These are phyloP conservation scores for Podiceps cristatus DNA, from an alignment of 2,113 vertebrate species.

Conservation along the genomic window DNA sequence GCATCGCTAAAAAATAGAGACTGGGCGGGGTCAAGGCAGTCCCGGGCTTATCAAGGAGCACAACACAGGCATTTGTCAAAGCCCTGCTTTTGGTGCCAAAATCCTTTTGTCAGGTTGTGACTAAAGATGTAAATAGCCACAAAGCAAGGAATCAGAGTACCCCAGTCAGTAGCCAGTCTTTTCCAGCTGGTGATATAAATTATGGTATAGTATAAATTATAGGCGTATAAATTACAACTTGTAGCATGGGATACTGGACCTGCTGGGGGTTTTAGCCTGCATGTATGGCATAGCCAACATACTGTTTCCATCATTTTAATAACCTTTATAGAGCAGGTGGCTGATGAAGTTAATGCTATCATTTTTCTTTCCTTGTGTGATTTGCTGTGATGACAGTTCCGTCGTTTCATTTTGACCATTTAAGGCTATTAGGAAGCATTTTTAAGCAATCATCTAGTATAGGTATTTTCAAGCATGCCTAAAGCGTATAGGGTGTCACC, in stretches of 20 bases:
- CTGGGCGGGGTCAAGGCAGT: neutral
- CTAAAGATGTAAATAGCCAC: neutral
- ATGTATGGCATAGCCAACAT: neutral
- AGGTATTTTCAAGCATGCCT: slow-evolving; percentile 15
- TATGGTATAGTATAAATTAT: neutral
- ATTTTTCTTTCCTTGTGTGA: slow-evolving; percentile 38
- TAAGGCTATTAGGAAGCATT: slow-evolving; percentile 37
- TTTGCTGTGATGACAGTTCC: slow-evolving; percentile 43
- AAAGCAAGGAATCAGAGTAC: neutral
- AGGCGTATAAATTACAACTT: slow-evolving; percentile 6
- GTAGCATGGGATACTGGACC: neutral
- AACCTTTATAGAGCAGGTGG: slow-evolving; percentile 30
- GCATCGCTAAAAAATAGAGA: neutral
- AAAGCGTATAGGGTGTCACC: neutral
- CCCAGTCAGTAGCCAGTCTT: neutral
- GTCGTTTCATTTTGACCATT: slow-evolving; percentile 15
- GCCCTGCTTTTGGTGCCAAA: neutral
- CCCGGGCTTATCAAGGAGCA: neutral
- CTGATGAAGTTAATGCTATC: slow-evolving; percentile 22
- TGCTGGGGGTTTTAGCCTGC: neutral
- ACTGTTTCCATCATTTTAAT: slow-evolving; percentile 55
- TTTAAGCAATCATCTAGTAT: neutral
- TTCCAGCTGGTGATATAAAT: neutral
- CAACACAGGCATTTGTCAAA: neutral
- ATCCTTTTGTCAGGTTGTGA: neutral